Conservation (phyloP, 2,113 vertebrate species). For the Cardinalis cardinalis region DNA sequence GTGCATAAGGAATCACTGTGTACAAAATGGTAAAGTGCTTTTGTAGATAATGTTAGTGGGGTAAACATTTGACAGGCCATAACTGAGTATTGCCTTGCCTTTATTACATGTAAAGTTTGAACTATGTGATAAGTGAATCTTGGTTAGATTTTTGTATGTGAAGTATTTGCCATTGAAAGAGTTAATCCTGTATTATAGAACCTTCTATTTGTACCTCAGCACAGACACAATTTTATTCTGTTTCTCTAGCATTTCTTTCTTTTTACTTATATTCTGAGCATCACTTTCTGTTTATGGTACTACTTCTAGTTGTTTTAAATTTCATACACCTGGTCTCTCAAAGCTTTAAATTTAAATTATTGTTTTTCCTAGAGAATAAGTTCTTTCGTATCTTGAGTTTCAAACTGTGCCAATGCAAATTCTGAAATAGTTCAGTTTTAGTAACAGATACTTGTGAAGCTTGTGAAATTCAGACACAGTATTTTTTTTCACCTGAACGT, state of each 20-base stretch:
- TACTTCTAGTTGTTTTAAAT: constrained; percentile 60
- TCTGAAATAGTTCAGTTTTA: not conserved
- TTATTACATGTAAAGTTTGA: constrained; percentile 80
- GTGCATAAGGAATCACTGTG: constrained; percentile 84
- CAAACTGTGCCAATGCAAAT: constrained; percentile 47
- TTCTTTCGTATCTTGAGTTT: constrained; percentile 14
- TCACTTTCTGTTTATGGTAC: constrained; percentile 63
- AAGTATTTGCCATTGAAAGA: constrained; percentile 75
- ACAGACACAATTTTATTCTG: constrained; percentile 22
- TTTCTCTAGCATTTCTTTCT: constrained; percentile 13
- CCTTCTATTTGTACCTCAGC: constrained; percentile 69
- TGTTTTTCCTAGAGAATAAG: not conserved
- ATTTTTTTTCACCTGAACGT: not conserved
- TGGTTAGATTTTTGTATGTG: constrained; percentile 71
- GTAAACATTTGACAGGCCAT: constrained; percentile 87
- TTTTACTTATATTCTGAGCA: constrained; percentile 29
- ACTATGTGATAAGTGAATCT: constrained; percentile 68
- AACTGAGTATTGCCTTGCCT: constrained; percentile 88
- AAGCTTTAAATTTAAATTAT: constrained; percentile 64
- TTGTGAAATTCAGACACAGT: constrained; percentile 10
- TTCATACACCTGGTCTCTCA: constrained; percentile 36
- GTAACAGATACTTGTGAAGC: constrained; percentile 5
- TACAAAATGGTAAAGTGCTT: constrained; percentile 85
- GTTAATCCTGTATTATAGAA: constrained; percentile 65
- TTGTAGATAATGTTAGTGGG: constrained; percentile 88